Conservation (phyloP, 1,140 invertebrate species). For the Aporrectodea caliginosa region DNA sequence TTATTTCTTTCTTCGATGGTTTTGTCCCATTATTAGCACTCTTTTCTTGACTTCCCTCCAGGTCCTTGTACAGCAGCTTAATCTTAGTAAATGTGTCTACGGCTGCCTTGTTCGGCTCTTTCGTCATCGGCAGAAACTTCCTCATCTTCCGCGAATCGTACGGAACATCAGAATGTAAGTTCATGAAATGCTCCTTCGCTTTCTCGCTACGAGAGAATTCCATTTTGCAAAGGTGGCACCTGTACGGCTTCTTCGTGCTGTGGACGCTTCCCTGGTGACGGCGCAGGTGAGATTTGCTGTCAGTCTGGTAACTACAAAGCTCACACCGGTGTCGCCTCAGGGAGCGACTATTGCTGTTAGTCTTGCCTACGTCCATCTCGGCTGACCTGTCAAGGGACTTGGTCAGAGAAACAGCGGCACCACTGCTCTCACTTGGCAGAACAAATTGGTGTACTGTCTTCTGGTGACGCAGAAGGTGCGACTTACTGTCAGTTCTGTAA, state of each 20-base stretch:
- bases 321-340: conserved; percentile 24
- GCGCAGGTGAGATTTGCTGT: conserved; percentile 31
- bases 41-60: background rate
- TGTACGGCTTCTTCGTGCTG: conserved; percentile 21
- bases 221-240: conserved; percentile 29
- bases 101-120: background rate
- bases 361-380: background rate
- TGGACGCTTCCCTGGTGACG: conserved; percentile 28
- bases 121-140: background rate
- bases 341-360: background rate
- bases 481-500: conserved; percentile 29
- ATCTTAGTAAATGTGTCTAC: conserved; percentile 12
- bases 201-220: conserved; percentile 28
- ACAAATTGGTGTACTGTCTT: conserved; percentile 17
- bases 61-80: background rate
- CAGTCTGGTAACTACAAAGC: conserved; percentile 29
- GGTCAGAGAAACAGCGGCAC: background rate
- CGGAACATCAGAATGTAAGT: conserved; percentile 12
- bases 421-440: background rate
- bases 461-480: conserved; percentile 23
- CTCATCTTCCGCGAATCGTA: conserved; percentile 18
- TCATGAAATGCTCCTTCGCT: conserved; percentile 24
- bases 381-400: background rate
- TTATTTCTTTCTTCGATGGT: background rate
- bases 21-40: no score